Percentiles rank a stretch among this genome's conserved stretches.
Conservation (phyloP, 2,113 vertebrate species). For the Eleginops maclovinus region DNA sequence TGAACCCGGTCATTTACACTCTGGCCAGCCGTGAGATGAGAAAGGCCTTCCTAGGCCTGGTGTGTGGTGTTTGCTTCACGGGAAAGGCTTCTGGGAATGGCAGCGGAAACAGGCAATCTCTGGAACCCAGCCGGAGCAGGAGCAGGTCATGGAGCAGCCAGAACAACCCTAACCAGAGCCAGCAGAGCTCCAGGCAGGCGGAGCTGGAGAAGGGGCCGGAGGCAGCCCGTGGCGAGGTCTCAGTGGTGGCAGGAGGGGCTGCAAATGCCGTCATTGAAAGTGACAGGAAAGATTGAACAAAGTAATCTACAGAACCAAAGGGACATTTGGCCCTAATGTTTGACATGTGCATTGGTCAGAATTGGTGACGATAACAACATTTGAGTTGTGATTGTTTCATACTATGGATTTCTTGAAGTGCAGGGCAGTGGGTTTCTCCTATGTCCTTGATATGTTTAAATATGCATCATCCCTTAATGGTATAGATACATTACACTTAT, state of each 20-base stretch:
- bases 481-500: not conserved
- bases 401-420: constrained; percentile 27
- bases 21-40: constrained; percentile 97
- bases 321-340: not conserved
- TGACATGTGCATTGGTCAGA: not conserved
- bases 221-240: constrained; percentile 29
- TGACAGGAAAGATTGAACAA: constrained; percentile 31
- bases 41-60: constrained; percentile 89
- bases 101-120: constrained; percentile 76
- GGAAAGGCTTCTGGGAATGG: constrained; percentile 54
- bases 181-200: constrained; percentile 48
- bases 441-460: constrained; percentile 12
- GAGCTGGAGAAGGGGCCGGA: constrained; percentile 42
- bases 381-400: not conserved
- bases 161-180: constrained; percentile 74
- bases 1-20: constrained; percentile 97
- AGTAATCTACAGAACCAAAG: not conserved
- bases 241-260: constrained; percentile 52
- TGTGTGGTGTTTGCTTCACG: constrained; percentile 86
- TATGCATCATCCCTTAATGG: constrained; percentile 11
- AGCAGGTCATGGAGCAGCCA: constrained; percentile 94
- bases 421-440: constrained; percentile 37
- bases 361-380: not conserved
- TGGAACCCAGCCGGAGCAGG: constrained; percentile 86
- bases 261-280: not conserved